Base-by-base conservation (phyloP, 2,113 vertebrate genomes). In the Carassius auratus region DNA sequence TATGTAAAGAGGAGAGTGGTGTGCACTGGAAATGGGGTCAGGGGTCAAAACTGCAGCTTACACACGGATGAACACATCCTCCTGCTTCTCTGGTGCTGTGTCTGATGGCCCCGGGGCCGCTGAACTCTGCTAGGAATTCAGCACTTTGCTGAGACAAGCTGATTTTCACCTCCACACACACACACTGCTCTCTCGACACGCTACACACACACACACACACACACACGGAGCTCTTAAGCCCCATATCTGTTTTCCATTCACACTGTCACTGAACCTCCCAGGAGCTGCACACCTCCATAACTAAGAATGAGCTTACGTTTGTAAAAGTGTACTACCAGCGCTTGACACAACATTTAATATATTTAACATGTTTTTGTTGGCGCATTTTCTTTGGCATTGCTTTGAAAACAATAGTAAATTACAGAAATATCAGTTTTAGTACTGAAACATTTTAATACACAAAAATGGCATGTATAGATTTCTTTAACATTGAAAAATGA, bases 101-200 rank as follows among this genome's bases (percentile, higher is more conserved):
- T 64, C 61, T 42, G 69, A 19, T 8, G 75, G 21, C 80, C 33
- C 19, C 7, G 21, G 62, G 61, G 69, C 59, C 78, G 52, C 69
- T 69, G 75, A 78, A 83, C 26, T 26, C 42, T 74, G 73, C 81
- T 78, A 79, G 84, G 83, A 86, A 83, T 88, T 78, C 73, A 38
- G 81, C 30, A 62, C 82, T 89, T 86, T 86, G 85, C 85, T 89
- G 86, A 89, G 86, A 76, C 85, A 69, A 55, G 42, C 82, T n/a
- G 19, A 23, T 85, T 86, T 84, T 52, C 77, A 57, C 84, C 21
- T 19, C 74, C 76, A 57, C 81, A 79, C 78, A 82, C 79, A 57
- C 30, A 76, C 76, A 64, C 69, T 26, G 26, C 26, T 26, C 26
- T 26, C 26, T 26, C 26, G 26, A 26, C 26, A 26, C 26, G 26